Evolutionary conservation across 2,113 vertebrate species (phyloP).

Genomic region (Danionella cerebrum): DNA sequence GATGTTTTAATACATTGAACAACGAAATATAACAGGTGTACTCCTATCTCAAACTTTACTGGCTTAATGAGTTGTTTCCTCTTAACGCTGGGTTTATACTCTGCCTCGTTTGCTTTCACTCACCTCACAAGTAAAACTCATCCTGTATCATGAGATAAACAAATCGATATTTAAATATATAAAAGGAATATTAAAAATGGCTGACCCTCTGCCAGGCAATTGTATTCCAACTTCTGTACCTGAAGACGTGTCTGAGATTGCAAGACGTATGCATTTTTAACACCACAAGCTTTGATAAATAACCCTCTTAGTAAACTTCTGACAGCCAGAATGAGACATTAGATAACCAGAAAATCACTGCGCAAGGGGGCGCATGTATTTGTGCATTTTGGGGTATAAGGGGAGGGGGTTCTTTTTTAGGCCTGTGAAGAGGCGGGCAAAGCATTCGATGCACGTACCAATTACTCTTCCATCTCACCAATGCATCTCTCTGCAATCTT

Average conservation of each 20-base stretch:
- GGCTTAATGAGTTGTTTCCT: too few relatives aligned
- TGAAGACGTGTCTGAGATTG: slow-evolving; percentile 28
- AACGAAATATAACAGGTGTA: too few relatives aligned
- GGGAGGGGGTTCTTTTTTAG: slow-evolving; percentile 48
- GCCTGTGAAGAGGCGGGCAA: slow-evolving; percentile 52
- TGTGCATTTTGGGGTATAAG: slow-evolving; percentile 11
- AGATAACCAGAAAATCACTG: slow-evolving; percentile 57
- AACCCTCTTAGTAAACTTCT: slow-evolving; percentile 57
- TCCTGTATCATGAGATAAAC: slow-evolving; percentile 16
- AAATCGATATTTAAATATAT: slow-evolving; percentile 37
- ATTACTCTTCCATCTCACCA: slow-evolving; percentile 83
- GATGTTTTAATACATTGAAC: too few relatives aligned
- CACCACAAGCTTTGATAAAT: slow-evolving; percentile 58
- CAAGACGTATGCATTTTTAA: slow-evolving; percentile 48
- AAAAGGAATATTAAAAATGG: slow-evolving; percentile 38
- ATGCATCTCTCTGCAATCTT: slow-evolving; percentile 83
- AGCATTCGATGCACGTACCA: slow-evolving; percentile 76
- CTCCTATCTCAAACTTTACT: too few relatives aligned
- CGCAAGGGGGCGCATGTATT: slow-evolving; percentile 2
- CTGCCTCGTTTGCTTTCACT: too few relatives aligned
- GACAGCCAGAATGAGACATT: slow-evolving; percentile 60
- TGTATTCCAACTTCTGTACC: slow-evolving; percentile 30
- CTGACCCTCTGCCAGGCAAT: slow-evolving; percentile 33
- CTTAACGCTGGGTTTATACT: too few relatives aligned
- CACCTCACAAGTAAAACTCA: slow-evolving; percentile 17